A percentile compares a stretch with the other conserved stretches of the same genome.
Conservation (phyloP, 1,140 invertebrate genomes). For the Cydia amplana region DNA sequence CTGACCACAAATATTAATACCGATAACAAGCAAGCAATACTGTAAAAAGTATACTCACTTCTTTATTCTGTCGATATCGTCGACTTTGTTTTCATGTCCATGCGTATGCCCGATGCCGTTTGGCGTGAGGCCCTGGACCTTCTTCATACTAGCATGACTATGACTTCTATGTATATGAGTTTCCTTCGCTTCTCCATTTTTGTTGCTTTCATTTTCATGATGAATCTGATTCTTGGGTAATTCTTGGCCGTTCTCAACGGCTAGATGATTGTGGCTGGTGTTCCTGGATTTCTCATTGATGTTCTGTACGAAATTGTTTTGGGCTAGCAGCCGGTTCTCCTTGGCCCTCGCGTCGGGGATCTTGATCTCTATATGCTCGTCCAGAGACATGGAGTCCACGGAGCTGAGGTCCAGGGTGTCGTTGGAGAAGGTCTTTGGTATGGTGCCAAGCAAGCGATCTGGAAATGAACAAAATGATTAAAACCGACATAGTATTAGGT, state of each 20-base stretch:
- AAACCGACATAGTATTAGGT: neutral
- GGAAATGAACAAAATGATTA: conserved; percentile 42
- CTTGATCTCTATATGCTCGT: conserved; percentile 78
- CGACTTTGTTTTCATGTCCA: conserved; percentile 51
- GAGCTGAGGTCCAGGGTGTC: conserved; percentile 77
- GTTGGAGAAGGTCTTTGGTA: conserved; percentile 77
- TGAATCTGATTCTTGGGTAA: conserved; percentile 51
- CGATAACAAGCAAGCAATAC: neutral
- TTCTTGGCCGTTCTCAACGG: conserved; percentile 62
- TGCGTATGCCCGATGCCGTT: conserved; percentile 62
- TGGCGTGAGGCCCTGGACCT: conserved; percentile 58
- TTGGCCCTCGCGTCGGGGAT: conserved; percentile 73
- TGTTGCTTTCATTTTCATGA: conserved; percentile 42
- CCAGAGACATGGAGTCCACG: conserved; percentile 77
- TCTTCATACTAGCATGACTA: conserved; percentile 72
- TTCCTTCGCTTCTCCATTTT: conserved; percentile 37
- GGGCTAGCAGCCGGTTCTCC: conserved; percentile 74
- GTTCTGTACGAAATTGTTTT: conserved; percentile 72
- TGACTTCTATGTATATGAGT: conserved; percentile 67
- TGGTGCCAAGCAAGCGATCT: conserved; percentile 75
- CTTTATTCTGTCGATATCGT: conserved; percentile 61
- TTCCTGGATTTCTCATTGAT: conserved; percentile 69
- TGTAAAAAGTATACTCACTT: conserved; percentile 61
- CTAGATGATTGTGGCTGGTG: conserved; percentile 59
- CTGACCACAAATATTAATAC: conserved; percentile 12